phyloP scores from a whole-genome alignment of 2,113 vertebrate species.

The Trogon melanurus region DNA sequence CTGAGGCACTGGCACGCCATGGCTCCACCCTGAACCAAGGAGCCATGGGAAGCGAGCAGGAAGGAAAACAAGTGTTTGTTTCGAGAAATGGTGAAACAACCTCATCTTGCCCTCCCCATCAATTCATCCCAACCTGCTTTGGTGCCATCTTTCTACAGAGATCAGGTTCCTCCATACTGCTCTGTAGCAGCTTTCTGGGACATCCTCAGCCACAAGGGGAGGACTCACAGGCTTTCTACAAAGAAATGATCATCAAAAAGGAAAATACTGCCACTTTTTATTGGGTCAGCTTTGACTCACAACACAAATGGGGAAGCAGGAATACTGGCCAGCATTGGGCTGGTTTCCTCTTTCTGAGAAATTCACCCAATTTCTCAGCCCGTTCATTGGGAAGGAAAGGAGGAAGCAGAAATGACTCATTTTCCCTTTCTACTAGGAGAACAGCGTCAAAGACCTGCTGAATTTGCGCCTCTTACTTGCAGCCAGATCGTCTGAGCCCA shows the following conservation, averaged over 20 bases:
- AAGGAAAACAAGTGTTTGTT: background rate
- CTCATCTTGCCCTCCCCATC: background rate
- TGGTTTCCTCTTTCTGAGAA: background rate
- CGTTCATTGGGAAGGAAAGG: background rate
- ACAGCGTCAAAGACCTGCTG: background rate
- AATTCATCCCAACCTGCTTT: background rate
- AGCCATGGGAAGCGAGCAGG: background rate
- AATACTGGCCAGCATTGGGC: background rate
- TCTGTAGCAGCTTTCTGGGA: background rate
- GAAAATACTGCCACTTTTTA: background rate
- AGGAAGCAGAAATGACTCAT: background rate
- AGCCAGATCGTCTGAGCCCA: background rate
- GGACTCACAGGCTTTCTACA: background rate
- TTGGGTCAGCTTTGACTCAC: background rate
- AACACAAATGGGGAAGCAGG: background rate
- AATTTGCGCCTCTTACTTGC: background rate
- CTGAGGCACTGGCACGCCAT: accelerated
- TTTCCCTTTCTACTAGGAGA: background rate
- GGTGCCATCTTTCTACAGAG: background rate
- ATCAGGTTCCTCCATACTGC: background rate
- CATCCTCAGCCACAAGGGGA: background rate
- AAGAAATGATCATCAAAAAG: background rate
- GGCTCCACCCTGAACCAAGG: background rate
- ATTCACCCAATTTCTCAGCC: background rate
- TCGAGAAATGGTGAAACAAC: background rate